Percentiles rank a stretch among this genome's conserved stretches.
Evolutionary conservation across 23 tunicate species (phyloP).

Genomic region (Diplosoma virens): DNA sequence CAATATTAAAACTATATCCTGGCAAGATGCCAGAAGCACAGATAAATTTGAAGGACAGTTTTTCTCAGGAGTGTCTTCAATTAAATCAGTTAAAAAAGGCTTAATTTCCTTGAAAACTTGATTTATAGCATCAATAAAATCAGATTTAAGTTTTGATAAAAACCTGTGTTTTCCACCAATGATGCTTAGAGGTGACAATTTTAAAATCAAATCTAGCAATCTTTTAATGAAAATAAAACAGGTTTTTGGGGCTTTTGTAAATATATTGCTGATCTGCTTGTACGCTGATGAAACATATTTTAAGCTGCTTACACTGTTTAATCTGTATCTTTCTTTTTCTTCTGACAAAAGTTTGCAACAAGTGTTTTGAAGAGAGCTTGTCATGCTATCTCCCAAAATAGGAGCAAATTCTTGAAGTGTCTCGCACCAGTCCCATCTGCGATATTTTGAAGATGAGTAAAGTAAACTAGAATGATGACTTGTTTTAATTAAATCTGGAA

Average conservation of each 20-base stretch:
- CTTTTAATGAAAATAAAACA: constrained; percentile 8
- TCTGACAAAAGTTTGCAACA: constrained; percentile 12
- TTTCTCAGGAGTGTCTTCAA: constrained; percentile 62
- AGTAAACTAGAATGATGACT: constrained; percentile 46
- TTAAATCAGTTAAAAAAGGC: constrained; percentile 31
- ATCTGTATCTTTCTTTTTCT: constrained; percentile 16
- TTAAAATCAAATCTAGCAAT: constrained; percentile 12
- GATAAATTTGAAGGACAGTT: constrained; percentile 9
- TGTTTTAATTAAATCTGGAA: constrained; percentile 70
- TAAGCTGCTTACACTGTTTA: background rate
- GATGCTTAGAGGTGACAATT: constrained; percentile 34
- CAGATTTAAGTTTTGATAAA: constrained; percentile 31
- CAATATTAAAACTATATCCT: constrained; percentile 41
- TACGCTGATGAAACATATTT: constrained; percentile 9
- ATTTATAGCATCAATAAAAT: constrained; percentile 52
- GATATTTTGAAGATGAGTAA: background rate
- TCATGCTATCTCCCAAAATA: constrained; percentile 26
- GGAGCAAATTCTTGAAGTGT: constrained; percentile 58
- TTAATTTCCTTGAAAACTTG: constrained; percentile 47
- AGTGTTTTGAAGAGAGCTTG: background rate
- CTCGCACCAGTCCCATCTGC: constrained; percentile 43
- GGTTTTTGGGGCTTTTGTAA: constrained; percentile 2
- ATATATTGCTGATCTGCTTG: background rate
- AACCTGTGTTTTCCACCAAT: constrained; percentile 52
- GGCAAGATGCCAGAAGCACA: constrained; percentile 22